Percentiles rank a stretch among this genome's conserved stretches.
Evolutionary conservation across 2,888 invertebrate genomes (phyloP).

Genomic region (Chalcis sispes): DNA sequence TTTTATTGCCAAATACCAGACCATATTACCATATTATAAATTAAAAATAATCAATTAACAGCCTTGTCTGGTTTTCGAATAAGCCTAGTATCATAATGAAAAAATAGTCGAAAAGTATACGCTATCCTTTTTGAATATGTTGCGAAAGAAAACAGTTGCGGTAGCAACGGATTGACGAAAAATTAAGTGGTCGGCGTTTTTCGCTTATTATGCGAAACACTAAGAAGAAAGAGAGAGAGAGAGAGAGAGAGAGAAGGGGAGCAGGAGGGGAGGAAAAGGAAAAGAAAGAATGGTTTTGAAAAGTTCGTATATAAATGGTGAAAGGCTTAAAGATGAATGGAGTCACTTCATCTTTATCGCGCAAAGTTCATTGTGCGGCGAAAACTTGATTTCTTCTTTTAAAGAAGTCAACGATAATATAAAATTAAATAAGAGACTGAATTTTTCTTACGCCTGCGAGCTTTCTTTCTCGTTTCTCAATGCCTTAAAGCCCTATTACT

Average conservation of each 20-base stretch:
- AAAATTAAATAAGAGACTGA: slow-evolving; percentile 52
- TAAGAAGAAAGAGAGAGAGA: too few species aligned
- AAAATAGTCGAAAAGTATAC: neutral
- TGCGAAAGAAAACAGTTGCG: neutral
- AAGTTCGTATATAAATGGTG: slow-evolving; percentile 52
- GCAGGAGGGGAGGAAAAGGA: slow-evolving; percentile 12
- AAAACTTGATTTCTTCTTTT: slow-evolving; percentile 46
- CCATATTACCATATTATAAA: too few species aligned
- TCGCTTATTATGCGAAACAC: too few species aligned
- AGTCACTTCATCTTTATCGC: slow-evolving; percentile 52
- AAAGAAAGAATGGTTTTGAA: slow-evolving; percentile 21
- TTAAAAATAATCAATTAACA: too few species aligned
- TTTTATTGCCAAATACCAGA: too few species aligned
- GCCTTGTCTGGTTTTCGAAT: too few species aligned
- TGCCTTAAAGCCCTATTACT: too few species aligned
- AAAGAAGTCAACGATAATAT: slow-evolving; percentile 43
- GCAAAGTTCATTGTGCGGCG: slow-evolving; percentile 41
- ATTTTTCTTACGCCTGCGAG: slow-evolving; percentile 36
- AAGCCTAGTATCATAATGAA: neutral
- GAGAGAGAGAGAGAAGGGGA: neutral
- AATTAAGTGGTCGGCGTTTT: slow-evolving; percentile 34
- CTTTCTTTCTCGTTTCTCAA: slow-evolving; percentile 13
- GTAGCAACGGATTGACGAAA: neutral
- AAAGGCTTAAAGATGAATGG: slow-evolving; percentile 45
- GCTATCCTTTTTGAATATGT: neutral